These are phyloP conservation scores for Limnephilus auricula DNA, from an alignment of 2,888 invertebrate species.

Conservation along the genomic window DNA sequence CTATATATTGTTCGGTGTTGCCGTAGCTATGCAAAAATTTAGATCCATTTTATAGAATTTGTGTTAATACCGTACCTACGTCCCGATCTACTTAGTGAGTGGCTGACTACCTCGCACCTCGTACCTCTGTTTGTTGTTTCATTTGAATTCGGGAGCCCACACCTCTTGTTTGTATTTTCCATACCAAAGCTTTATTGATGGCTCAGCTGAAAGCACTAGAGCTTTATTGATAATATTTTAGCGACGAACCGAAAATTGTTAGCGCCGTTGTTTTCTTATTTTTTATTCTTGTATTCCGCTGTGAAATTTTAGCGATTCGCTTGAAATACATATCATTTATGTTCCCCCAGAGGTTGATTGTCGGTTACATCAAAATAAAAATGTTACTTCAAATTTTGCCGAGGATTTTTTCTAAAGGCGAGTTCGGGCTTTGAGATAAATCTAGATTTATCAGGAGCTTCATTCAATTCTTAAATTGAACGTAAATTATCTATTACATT, in stretches of 20 bases:
- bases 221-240: slow-evolving; percentile 38
- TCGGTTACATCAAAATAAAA: background rate
- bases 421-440: background rate
- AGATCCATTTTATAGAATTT: too few species aligned
- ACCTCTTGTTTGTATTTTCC: slow-evolving; percentile 15
- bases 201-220: slow-evolving; percentile 11
- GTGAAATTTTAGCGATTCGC: background rate
- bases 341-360: background rate
- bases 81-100: background rate
- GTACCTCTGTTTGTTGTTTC: background rate
- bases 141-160: background rate
- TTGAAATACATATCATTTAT: background rate
- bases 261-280: slow-evolving; percentile 2
- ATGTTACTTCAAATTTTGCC: background rate
- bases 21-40: too few species aligned
- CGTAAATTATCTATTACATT: background rate
- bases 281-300: background rate
- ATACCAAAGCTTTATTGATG: slow-evolving; percentile 29
- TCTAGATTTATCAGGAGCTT: background rate
- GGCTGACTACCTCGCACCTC: background rate
- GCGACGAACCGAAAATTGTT: background rate
- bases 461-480: background rate
- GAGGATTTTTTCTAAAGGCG: background rate
- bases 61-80: too few species aligned
- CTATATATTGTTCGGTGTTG: too few species aligned